Evolutionary conservation across 2,113 vertebrate genomes (phyloP).

Genomic region (Ptyas mucosa): DNA sequence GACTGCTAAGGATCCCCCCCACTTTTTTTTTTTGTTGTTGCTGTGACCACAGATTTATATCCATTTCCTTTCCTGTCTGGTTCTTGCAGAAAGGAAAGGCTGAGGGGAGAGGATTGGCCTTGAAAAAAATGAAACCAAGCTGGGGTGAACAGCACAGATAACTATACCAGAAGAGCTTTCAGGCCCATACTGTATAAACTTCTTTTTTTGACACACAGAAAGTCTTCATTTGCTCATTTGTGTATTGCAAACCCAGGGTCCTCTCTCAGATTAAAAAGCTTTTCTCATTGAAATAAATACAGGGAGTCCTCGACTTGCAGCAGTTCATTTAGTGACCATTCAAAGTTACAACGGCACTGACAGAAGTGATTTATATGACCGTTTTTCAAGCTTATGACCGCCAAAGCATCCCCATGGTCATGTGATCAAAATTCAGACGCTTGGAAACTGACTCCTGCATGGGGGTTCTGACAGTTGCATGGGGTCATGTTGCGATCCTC

Average conservation of each 20-base stretch:
- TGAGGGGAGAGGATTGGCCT: not conserved
- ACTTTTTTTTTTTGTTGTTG: not conserved
- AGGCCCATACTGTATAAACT: not conserved
- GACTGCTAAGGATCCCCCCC: not conserved
- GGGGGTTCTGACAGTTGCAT: not conserved
- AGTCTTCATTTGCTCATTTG: slow-evolving; percentile 3
- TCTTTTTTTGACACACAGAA: slow-evolving; percentile 22
- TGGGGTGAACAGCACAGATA: not conserved
- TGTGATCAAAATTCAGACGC: not conserved
- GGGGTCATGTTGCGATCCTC: not conserved
- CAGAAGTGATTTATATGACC: not conserved
- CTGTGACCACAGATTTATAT: slow-evolving; percentile 16
- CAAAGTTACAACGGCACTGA: not conserved
- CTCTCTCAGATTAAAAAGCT: slow-evolving; percentile 27
- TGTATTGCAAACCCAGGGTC: slow-evolving; percentile 30
- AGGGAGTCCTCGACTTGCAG: not conserved
- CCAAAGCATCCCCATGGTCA: not conserved
- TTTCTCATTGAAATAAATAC: slow-evolving; percentile 18
- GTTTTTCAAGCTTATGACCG: not conserved
- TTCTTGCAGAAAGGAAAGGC: not conserved
- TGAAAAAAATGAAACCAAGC: not conserved
- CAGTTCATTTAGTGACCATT: not conserved
- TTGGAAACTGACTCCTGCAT: not conserved
- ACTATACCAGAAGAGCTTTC: slow-evolving; percentile 20
- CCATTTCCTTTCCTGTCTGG: not conserved